Evolutionary conservation across 2,113 vertebrate genomes (phyloP).

Genomic region (Hylia prasina): DNA sequence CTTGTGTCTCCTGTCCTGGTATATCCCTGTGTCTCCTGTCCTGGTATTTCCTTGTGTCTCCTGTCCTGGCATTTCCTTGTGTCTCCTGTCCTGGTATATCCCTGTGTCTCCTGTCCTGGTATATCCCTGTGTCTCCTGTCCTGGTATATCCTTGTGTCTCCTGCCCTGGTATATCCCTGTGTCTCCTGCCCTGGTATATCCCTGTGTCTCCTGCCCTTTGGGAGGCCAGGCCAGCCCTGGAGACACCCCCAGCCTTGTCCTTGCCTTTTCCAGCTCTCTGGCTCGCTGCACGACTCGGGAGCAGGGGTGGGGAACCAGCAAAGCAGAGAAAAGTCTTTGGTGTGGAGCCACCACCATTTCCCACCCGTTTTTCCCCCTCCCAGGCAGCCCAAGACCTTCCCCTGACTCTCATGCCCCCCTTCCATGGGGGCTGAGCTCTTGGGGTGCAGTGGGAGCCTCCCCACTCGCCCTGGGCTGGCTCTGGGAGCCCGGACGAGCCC

Average conservation of each 20-base stretch:
- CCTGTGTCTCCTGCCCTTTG: not conserved
- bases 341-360: not conserved
- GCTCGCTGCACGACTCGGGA: rapidly evolving
- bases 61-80: too few species aligned
- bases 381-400: not conserved
- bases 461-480: rapidly evolving
- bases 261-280: rapidly evolving
- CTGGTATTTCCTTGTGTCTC: too few species aligned
- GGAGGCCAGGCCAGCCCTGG: not conserved
- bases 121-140: not conserved
- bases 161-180: too few species aligned
- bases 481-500: not conserved
- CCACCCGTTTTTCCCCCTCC: not conserved
- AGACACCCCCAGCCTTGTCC: not conserved
- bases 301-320: not conserved
- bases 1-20: not conserved
- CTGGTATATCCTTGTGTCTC: too few species aligned
- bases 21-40: not conserved
- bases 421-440: rapidly evolving
- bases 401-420: rapidly evolving
- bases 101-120: not conserved
- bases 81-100: not conserved
- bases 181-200: rapidly evolving
- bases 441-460: not conserved
- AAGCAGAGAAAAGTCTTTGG: not conserved